Evolutionary conservation across 2,888 invertebrate genomes (phyloP).

Genomic region (Scaptomyza cyrtandrae): DNA sequence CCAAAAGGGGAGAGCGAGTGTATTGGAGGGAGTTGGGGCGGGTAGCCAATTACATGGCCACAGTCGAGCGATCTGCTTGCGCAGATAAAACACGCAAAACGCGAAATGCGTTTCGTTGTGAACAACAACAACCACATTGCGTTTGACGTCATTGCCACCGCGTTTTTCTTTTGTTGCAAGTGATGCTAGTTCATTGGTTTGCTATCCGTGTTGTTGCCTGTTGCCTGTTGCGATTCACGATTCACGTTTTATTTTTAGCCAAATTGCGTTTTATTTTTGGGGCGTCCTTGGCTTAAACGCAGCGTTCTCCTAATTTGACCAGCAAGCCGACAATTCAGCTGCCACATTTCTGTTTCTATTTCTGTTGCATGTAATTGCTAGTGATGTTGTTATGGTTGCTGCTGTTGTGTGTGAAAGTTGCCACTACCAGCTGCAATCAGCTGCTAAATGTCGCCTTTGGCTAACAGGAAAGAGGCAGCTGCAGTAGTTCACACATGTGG

Average conservation of each 20-base stretch:
- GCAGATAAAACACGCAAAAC: constrained; percentile 49
- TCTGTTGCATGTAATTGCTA: constrained; percentile 34
- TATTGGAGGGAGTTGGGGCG: background rate
- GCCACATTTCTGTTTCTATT: constrained; percentile 21
- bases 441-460: constrained; percentile 54
- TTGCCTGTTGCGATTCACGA: constrained; percentile 35
- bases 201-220: too few species aligned
- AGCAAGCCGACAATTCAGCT: constrained; percentile 37
- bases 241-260: constrained; percentile 64
- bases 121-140: constrained; percentile 26
- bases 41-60: constrained; percentile 60
- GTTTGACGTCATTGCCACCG: constrained; percentile 66
- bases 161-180: constrained; percentile 37
- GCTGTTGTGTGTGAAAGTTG: background rate
- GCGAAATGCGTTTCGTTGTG: constrained; percentile 51
- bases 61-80: constrained; percentile 44
- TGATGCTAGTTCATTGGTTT: constrained; percentile 13
- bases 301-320: constrained; percentile 54
- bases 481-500: constrained; percentile 39
- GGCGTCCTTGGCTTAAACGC: constrained; percentile 54
- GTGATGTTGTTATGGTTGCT: constrained; percentile 1
- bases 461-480: constrained; percentile 40
- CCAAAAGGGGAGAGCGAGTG: background rate
- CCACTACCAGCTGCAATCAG: constrained; percentile 39
- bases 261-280: constrained; percentile 67